These are phyloP conservation scores for Aporrectodea caliginosa DNA, from an alignment of 1,140 invertebrate species.

Conservation along the genomic window DNA sequence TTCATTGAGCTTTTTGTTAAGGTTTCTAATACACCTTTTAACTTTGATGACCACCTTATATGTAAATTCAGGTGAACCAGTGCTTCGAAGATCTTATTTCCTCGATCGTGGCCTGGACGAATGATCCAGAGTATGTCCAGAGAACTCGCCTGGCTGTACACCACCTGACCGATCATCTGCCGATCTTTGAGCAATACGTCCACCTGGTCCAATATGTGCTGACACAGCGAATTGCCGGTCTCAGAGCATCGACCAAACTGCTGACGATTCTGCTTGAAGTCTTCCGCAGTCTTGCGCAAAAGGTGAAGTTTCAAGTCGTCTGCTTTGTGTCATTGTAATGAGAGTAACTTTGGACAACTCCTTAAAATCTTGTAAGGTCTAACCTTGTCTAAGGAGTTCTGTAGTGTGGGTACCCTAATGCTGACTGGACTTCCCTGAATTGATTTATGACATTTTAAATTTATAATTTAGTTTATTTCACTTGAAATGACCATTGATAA, in stretches of 20 bases:
- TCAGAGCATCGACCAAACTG: conserved; percentile 76
- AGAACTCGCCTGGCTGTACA: not conserved
- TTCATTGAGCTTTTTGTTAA: too few relatives aligned
- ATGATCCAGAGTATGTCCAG: not conserved
- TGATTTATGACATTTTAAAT: too few relatives aligned
- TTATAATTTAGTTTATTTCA: too few relatives aligned
- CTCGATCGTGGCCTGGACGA: not conserved
- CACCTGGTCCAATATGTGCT: conserved; percentile 73
- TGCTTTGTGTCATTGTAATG: not conserved
- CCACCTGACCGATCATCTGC: conserved; percentile 49
- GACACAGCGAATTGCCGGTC: conserved; percentile 67
- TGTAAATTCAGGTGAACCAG: not conserved
- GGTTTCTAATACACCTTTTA: too few relatives aligned
- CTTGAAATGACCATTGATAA: too few relatives aligned
- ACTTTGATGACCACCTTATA: too few relatives aligned
- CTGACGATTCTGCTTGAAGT: conserved; percentile 75
- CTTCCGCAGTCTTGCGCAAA: conserved; percentile 76
- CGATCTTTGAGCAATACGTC: conserved; percentile 74
- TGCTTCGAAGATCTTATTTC: not conserved
- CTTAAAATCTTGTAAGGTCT: too few relatives aligned
- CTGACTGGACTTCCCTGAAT: too few relatives aligned
- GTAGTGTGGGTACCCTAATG: too few relatives aligned
- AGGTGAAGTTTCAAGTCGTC: conserved; percentile 58
- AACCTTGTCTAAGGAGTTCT: too few relatives aligned
- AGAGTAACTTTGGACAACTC: too few relatives aligned